phyloP scores from a whole-genome alignment of 2,888 invertebrate species.

The Stenotaenia linearis region DNA sequence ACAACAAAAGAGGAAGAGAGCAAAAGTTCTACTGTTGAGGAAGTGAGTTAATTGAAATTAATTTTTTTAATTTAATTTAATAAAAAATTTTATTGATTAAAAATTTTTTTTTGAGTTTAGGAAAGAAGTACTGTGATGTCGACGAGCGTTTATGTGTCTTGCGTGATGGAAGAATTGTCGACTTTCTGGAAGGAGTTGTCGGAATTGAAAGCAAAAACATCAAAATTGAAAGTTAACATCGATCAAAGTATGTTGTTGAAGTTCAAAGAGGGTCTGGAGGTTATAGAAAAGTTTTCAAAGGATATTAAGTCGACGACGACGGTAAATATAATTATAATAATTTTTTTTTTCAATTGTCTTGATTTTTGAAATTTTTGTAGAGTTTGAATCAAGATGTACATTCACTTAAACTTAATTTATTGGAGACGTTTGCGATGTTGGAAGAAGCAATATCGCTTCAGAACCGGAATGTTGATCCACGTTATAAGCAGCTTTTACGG shows the following conservation, averaged over 20 bases:
- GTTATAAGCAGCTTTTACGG: constrained; percentile 45
- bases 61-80: not conserved
- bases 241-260: not conserved
- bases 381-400: constrained; percentile 57
- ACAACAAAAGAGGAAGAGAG: not conserved
- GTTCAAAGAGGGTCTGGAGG: constrained; percentile 44
- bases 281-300: constrained; percentile 57
- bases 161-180: not conserved
- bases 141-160: not conserved
- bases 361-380: not conserved
- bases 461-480: constrained; percentile 45
- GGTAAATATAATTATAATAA: not conserved
- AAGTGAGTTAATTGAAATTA: not conserved
- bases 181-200: constrained; percentile 60
- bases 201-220: constrained; percentile 56
- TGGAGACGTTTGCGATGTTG: constrained; percentile 48
- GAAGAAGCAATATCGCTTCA: constrained; percentile 47
- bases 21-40: not conserved
- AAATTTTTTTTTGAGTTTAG: not conserved
- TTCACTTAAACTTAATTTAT: constrained; percentile 52
- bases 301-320: constrained; percentile 52
- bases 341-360: not conserved
- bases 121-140: not conserved
- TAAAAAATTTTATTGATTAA: not conserved
- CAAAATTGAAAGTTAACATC: constrained; percentile 32